These are phyloP conservation scores for Cryptocephalus primarius DNA, from an alignment of 2,888 invertebrate species.

Conservation along the genomic window DNA sequence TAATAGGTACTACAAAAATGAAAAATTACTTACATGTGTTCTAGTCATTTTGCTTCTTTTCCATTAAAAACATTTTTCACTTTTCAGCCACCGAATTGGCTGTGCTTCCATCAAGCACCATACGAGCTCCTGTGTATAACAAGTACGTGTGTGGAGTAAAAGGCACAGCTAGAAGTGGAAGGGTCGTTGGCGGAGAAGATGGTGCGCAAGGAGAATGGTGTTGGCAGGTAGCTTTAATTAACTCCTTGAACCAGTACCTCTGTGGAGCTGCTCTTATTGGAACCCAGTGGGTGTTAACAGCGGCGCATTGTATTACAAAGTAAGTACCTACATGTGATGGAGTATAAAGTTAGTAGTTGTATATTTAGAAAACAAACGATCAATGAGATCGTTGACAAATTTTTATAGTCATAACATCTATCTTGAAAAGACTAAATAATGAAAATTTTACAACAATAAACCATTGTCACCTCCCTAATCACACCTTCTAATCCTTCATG, in stretches of 20 bases:
- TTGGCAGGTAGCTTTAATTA: constrained; percentile 90
- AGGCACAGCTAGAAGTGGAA: constrained; percentile 52
- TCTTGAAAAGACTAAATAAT: no score
- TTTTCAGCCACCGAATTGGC: constrained; percentile 24
- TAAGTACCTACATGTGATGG: constrained; percentile 36
- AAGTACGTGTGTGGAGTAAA: constrained; percentile 91
- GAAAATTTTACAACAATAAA: no score
- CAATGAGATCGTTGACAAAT: no score
- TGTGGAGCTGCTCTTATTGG: constrained; percentile 90
- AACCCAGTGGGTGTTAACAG: constrained; percentile 88
- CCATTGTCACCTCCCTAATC: no score
- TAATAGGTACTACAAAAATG: no score
- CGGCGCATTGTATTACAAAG: constrained; percentile 92
- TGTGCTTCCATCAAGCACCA: constrained; percentile 46
- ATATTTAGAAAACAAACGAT: no score
- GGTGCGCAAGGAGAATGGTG: constrained; percentile 90
- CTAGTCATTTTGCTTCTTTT: no score
- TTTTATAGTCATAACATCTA: no score
- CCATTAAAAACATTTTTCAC: not conserved
- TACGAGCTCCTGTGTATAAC: constrained; percentile 65
- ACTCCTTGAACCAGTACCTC: constrained; percentile 85
- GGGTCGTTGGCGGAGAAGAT: constrained; percentile 84
- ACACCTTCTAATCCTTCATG: no score
- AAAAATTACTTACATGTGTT: no score
- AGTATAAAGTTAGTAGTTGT: no score